Evolutionary conservation across 1,140 invertebrate genomes (phyloP), one percentile per base, ranked within the genome.

Genomic region (Belonocnema kinseyi): DNA sequence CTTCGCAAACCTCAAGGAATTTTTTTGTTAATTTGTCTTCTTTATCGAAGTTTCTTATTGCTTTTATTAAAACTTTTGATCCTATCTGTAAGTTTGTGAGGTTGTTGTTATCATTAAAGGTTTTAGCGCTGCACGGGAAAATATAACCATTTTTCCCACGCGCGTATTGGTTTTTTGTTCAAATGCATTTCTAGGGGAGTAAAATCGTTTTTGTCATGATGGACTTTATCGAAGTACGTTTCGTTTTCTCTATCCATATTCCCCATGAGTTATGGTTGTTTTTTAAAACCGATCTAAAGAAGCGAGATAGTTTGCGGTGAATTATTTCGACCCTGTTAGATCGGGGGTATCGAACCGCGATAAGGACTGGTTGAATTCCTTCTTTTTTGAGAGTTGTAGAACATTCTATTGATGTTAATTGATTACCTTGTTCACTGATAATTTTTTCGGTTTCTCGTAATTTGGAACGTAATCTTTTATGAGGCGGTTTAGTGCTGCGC

Each of bases 151-250:
- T 54, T 54, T 54, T 17, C 52, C 52, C 52, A 54, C 17, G 52
- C 16, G 0, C 52, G 16, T 16, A 14, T 3, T 8, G 52, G 52
- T 54, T 54, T 72, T 54, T 75, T 10, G 0, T 71, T 74, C 17
- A 81, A 50, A 26, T 78, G 76, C 7, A 78, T 54, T 56, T 81
- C 74, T 16, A 16, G 1, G 76, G 76, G 4, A 8, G 74, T 77
- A 16, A 70, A 75, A 10, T 72, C 77, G 2, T 72, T 81, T 3
- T 74, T 79, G 3, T 79, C 77, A n/a, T 81, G 77, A 33, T 76
- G 16, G 0, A 61, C 19, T 46, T 81, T 77, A 19, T 81, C 78
- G 1, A 81, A 26, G 4, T 74, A 78, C 2, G 19, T 40, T 74
- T 76, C 33, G 1, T 46, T 13, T 50, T 19, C 0, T 40, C 26